These are phyloP conservation scores for Cheirogaleus medius DNA, from an alignment of 2,113 vertebrate genomes.

Conservation along the genomic window DNA sequence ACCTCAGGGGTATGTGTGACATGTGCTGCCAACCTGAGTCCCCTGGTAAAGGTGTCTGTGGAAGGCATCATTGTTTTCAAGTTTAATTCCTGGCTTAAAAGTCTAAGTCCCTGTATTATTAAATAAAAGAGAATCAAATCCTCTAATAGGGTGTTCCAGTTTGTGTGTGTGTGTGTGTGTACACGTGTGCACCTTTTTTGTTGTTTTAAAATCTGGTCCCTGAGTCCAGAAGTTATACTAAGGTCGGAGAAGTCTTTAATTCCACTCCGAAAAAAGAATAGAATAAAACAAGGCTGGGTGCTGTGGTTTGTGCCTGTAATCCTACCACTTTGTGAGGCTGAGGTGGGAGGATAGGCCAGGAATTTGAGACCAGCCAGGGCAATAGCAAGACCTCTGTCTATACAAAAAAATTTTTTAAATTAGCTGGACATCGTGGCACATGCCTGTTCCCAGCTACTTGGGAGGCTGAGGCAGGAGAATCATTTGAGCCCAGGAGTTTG, in stretches of 20 bases:
- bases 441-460: no score
- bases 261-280: background rate
- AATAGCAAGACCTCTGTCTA: no score
- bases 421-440: no score
- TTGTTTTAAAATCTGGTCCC: constrained; percentile 25
- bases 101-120: background rate
- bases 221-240: background rate
- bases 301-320: no score
- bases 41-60: background rate
- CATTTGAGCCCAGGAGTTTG: no score
- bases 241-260: constrained; percentile 23
- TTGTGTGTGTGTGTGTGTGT: background rate
- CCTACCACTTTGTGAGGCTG: no score
- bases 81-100: constrained; percentile 23
- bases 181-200: background rate
- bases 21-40: background rate
- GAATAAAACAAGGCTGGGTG: background rate
- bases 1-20: background rate
- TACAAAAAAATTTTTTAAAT: no score
- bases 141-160: background rate
- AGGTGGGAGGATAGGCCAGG: no score
- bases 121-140: background rate
- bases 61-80: constrained; percentile 30
- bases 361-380: no score
- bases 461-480: no score